A percentile compares a stretch with the other conserved stretches of the same genome.
Evolutionary conservation across 1,140 invertebrate species (phyloP).

Genomic region (Odontomachus brunneus): DNA sequence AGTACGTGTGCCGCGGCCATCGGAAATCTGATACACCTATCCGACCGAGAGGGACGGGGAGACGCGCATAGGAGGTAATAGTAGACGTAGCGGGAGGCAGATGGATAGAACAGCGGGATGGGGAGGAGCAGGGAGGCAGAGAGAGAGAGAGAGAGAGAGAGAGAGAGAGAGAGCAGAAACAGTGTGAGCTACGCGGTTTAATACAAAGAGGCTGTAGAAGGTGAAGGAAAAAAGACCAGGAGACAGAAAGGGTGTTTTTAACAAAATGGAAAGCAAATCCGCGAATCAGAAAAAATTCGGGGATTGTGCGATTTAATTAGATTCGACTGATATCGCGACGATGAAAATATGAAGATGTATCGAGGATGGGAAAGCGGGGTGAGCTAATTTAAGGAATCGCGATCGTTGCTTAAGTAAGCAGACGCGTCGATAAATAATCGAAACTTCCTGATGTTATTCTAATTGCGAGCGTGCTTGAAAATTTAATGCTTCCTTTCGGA

Average conservation of each 20-base stretch:
- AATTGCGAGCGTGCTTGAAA: background rate
- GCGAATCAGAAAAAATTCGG: slow-evolving; percentile 40
- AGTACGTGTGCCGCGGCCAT: slow-evolving; percentile 71
- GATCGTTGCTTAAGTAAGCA: slow-evolving; percentile 3
- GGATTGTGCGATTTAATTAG: slow-evolving; percentile 28
- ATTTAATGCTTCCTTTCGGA: background rate
- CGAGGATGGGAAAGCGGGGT: background rate
- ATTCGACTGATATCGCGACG: slow-evolving; percentile 34
- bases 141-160: slow-evolving; percentile 55
- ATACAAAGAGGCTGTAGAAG: background rate
- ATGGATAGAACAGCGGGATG: slow-evolving; percentile 7
- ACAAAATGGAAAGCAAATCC: slow-evolving; percentile 47
- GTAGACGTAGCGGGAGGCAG: slow-evolving; percentile 16
- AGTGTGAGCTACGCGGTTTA: background rate
- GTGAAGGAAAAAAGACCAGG: background rate
- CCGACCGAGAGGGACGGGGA: slow-evolving; percentile 28
- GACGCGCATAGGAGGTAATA: slow-evolving; percentile 10
- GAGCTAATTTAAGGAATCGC: background rate
- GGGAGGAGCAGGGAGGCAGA: slow-evolving; percentile 51
- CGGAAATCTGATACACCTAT: slow-evolving; percentile 73
- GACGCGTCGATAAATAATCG: background rate
- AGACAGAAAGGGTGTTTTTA: slow-evolving; percentile 1
- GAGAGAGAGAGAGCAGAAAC: slow-evolving; percentile 7
- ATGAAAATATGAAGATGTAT: slow-evolving; percentile 20
- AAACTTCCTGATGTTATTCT: background rate